Base-by-base conservation (phyloP, 2,113 vertebrate genomes). In the Ranitomeya imitator region DNA sequence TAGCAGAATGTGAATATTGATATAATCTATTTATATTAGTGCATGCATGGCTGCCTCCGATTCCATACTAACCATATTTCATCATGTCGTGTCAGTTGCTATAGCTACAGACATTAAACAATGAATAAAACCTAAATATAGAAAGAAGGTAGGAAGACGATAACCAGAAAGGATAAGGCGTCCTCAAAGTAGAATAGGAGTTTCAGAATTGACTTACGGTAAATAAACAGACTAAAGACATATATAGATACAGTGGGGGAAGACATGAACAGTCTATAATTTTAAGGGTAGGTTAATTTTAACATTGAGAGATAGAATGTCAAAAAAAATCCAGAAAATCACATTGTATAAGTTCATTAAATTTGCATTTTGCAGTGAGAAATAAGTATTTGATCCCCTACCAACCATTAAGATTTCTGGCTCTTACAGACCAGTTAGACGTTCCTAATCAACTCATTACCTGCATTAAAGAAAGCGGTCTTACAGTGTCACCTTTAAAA, bases 81-180 rank as follows among this genome's bases (percentile, higher is more conserved):
- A 83, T 83, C 59, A 11, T 21, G 59, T 80, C 52, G 23, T 83
- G 80, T 65, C 80, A 83, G 80, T 83, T 83, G 60, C 80, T 65
- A 83, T 65, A 37, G 31, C 60, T 63, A 83, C 59, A 83, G 80
- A 83, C 80, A 83, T 83, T 83, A 83, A 83, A 83, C 80, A 83
- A 83, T 83, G 80, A 16, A 63, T 51, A 83, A 60, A 83, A 51
- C 60, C 79, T 83, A 83, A 51, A 83, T 65, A 65, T 83, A 83
- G 80, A 65, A 83, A 83, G 37, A 45, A 51, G 80, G 80, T 83
- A 83, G 60, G 80, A 83, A 65, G 80, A 83, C 60, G 65, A 52
- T 65, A 21, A 51, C 19, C 80, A 65, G 18, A 19, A 65, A 37
- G 26, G 19, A 61, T 65, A 51, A 37, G 80, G 52, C 18, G 80